Evolutionary conservation across 1,140 invertebrate species (phyloP), one percentile per base, ranked within the genome.

Genomic region (Mya arenaria): DNA sequence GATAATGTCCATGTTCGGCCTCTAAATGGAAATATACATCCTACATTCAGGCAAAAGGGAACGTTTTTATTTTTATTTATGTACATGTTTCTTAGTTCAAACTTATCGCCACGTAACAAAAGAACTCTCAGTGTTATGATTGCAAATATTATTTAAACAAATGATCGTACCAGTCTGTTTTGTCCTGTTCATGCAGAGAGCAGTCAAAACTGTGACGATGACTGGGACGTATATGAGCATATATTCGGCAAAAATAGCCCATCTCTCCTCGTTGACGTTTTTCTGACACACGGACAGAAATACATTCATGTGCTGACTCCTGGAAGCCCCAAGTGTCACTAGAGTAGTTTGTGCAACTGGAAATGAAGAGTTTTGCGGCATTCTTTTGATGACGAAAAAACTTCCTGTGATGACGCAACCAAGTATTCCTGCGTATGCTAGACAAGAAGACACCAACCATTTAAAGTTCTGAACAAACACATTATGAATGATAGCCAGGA

Each of bases 201-300:
- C 52, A 32, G 63, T 36, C 13, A 75, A 4, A 37, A 75, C 72
- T n/a, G 41, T 30, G 17, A 75, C 32, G n/a, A 34, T 44, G 3
- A 75, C 28, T 0, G 72, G 72, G 19, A 63, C n/a, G 55, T 62
- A 75, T 62, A 75, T 75, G 19, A 75, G 41, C 19, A 56, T 58
- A 34, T 75, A 75, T 25, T 75, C 72, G 30, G 37, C 39, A 3
- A 30, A 5, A 4, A 75, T 25, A 19, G 56, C 15, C 5, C 28
- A 0, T 32, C 39, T 41, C 10, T 62, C 56, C 10, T 34, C 56
- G 48, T 5, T 4, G 3, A 75, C 17, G 13, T 75, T 39, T 30
- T 44, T 75, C 10, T 36, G 52, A 56, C 72, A 75, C 13, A 75
- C 30, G 4, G 72, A 75, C 72, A 56, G 63, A 36, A 75, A 75